phyloP scores from a whole-genome alignment of 2,797 vertebrate genomes.

The Taenioides sp. region DNA sequence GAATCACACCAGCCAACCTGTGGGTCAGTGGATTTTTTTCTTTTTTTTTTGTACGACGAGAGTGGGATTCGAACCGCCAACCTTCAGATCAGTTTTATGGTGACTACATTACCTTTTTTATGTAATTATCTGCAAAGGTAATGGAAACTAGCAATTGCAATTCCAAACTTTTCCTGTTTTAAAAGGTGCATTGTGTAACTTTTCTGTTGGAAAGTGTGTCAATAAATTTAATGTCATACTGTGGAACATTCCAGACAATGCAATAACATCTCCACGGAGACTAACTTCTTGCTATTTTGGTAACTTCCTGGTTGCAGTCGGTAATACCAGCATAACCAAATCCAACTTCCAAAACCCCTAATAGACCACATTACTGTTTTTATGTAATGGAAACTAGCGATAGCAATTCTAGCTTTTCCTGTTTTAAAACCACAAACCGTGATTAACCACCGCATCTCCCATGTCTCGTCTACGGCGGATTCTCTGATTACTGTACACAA shows the following conservation, averaged over 20 bases:
- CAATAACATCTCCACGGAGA: no score
- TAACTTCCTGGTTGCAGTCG: neutral
- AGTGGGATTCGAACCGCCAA: no score
- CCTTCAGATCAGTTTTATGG: no score
- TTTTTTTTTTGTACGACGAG: no score
- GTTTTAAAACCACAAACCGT: constrained; percentile 52
- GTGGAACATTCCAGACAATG: no score
- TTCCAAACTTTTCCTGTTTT: constrained; percentile 25
- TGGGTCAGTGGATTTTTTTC: no score
- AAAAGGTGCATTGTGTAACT: no score
- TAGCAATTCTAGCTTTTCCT: constrained; percentile 9
- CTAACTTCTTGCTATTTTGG: no score
- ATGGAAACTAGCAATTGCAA: constrained; percentile 30
- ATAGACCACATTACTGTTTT: neutral
- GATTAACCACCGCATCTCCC: constrained; percentile 64
- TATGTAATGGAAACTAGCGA: constrained; percentile 22
- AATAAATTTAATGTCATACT: no score
- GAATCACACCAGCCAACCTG: no score
- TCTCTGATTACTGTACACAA: constrained; percentile 72
- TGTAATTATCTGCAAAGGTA: neutral
- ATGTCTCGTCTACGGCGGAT: constrained; percentile 60
- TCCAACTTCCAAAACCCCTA: neutral
- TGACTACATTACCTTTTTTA: neutral
- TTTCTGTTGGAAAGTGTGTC: no score
- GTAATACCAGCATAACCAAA: neutral